Percentiles rank a stretch among this genome's conserved stretches.
phyloP scores from a whole-genome alignment of 2,888 invertebrate genomes.

The Metallyticus violacea region DNA sequence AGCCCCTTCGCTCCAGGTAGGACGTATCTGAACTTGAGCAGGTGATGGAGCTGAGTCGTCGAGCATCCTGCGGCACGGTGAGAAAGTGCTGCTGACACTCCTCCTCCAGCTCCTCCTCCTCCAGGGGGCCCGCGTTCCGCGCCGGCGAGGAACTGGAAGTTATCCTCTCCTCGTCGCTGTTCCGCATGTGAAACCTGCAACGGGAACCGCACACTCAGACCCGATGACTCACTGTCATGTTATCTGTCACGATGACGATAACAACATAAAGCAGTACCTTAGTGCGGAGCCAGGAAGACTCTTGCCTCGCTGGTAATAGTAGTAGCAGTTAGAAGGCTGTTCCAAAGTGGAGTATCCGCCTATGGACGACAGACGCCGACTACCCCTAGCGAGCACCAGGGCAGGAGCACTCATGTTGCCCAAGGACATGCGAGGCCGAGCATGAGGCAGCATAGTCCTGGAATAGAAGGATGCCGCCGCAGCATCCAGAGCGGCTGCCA shows the following conservation, averaged over 20 bases:
- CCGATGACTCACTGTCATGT: slow-evolving; percentile 44
- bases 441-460: slow-evolving; percentile 27
- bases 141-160: slow-evolving; percentile 29
- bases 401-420: slow-evolving; percentile 64
- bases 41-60: slow-evolving; percentile 77
- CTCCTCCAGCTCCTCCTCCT: slow-evolving; percentile 35
- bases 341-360: slow-evolving; percentile 54
- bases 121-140: slow-evolving; percentile 32
- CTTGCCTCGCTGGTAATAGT: slow-evolving; percentile 50
- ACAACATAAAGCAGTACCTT: too few species aligned
- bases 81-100: slow-evolving; percentile 30
- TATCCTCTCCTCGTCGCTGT: slow-evolving; percentile 51
- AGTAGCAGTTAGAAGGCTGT: slow-evolving; percentile 23
- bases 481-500: slow-evolving; percentile 67
- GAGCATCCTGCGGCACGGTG: slow-evolving; percentile 35
- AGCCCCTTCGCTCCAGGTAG: slow-evolving; percentile 77
- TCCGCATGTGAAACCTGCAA: slow-evolving; percentile 44
- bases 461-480: slow-evolving; percentile 50
- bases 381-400: slow-evolving; percentile 45
- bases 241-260: too few species aligned
- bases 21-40: slow-evolving; percentile 83
- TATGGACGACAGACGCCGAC: slow-evolving; percentile 57
- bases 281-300: slow-evolving; percentile 60
- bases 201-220: slow-evolving; percentile 35
- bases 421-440: slow-evolving; percentile 58